These are phyloP conservation scores for Halesus radiatus DNA, from an alignment of 1,140 invertebrate species.

Conservation along the genomic window DNA sequence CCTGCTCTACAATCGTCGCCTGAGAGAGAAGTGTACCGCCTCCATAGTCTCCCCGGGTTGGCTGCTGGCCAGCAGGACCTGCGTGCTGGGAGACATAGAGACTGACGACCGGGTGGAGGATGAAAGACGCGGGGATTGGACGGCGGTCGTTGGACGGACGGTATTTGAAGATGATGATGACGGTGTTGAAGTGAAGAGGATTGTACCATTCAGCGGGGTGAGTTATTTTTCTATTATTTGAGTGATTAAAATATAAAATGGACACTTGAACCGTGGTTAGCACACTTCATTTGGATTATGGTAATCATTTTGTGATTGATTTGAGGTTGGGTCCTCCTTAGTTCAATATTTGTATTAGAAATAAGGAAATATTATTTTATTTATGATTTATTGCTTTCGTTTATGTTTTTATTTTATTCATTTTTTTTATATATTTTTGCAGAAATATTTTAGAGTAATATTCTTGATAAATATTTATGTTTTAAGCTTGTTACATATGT, in stretches of 20 bases:
- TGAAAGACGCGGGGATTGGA: constrained; percentile 41
- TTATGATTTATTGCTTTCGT: too few relatives aligned
- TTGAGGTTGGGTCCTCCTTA: too few relatives aligned
- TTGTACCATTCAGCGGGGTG: constrained; percentile 67
- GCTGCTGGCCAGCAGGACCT: constrained; percentile 73
- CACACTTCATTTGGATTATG: too few relatives aligned
- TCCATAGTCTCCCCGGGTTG: constrained; percentile 73
- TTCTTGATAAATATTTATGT: too few relatives aligned
- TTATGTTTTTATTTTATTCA: too few relatives aligned
- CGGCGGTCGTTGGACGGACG: constrained; percentile 26
- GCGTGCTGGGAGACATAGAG: constrained; percentile 60
- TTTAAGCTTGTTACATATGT: too few relatives aligned
- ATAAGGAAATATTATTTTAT: too few relatives aligned
- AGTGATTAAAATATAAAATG: not conserved
- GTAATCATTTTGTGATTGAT: too few relatives aligned
- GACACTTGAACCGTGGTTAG: too few relatives aligned
- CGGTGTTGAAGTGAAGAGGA: constrained; percentile 62
- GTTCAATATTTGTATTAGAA: too few relatives aligned
- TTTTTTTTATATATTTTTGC: too few relatives aligned
- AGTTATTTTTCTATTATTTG: constrained; percentile 60
- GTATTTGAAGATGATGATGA: constrained; percentile 51
- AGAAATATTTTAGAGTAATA: too few relatives aligned
- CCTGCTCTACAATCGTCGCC: constrained; percentile 69
- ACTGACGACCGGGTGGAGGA: not conserved
- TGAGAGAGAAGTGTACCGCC: constrained; percentile 72